A percentile compares a stretch with the other conserved stretches of the same genome.
Conservation (phyloP, 2,113 vertebrate species). For the Vidua macroura region DNA sequence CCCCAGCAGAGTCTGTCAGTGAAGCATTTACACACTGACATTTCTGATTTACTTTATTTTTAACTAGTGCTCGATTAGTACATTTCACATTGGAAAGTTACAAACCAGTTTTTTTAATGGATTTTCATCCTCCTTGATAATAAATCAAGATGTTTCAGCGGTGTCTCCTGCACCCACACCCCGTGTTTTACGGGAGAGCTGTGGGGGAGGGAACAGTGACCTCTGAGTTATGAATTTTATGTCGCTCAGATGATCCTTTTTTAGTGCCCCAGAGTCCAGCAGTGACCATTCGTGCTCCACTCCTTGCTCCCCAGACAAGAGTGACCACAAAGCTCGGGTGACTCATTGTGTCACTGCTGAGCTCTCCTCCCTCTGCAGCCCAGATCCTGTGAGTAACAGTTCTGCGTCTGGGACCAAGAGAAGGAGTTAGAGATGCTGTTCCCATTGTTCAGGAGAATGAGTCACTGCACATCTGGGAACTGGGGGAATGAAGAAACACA, state of each 20-base stretch:
- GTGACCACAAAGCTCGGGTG: slow-evolving; percentile 3
- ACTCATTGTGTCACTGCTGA: slow-evolving; percentile 35
- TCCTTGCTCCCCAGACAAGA: not conserved
- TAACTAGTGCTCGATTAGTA: not conserved
- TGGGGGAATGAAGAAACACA: slow-evolving; percentile 37
- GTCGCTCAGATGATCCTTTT: not conserved
- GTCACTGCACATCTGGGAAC: slow-evolving; percentile 69
- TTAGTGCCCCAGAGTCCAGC: not conserved
- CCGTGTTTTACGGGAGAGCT: not conserved
- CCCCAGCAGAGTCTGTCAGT: not conserved
- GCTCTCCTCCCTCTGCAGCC: not conserved
- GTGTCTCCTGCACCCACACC: not conserved
- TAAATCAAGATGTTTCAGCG: not conserved
- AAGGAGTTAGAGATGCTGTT: slow-evolving; percentile 57
- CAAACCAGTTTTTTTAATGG: not conserved
- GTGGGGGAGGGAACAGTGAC: not conserved
- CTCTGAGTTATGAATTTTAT: not conserved
- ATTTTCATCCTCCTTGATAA: not conserved
- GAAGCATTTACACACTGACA: not conserved
- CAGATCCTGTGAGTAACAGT: slow-evolving; percentile 50
- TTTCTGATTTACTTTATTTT: not conserved
- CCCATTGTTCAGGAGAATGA: slow-evolving; percentile 64
- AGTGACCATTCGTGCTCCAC: not conserved
- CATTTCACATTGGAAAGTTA: not conserved
- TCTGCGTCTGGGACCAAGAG: slow-evolving; percentile 37